A percentile compares a stretch with the other conserved stretches of the same genome.
Conservation (phyloP, 2,888 invertebrate genomes). For the Pristionchus maxplancki region DNA sequence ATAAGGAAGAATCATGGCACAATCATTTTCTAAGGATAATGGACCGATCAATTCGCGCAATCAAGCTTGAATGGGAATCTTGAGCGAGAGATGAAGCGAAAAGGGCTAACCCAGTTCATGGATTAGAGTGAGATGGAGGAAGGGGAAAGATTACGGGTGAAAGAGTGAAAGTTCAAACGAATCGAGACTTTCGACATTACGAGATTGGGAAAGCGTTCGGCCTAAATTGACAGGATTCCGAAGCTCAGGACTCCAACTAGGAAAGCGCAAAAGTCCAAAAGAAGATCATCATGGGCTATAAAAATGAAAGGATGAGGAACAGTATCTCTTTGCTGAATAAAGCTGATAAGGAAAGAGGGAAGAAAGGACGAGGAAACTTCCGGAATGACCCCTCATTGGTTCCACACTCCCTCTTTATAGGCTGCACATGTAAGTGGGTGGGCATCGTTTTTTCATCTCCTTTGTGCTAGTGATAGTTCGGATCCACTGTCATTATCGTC, state of each 20-base stretch:
- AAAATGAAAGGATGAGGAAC: background rate
- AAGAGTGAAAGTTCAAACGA: background rate
- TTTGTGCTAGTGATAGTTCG: background rate
- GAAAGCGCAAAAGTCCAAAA: background rate
- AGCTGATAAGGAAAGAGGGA: background rate
- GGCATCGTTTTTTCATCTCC: background rate
- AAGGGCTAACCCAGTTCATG: constrained; percentile 45
- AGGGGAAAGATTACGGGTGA: background rate
- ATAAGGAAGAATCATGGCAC: background rate
- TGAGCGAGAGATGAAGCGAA: background rate
- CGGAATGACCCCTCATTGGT: background rate
- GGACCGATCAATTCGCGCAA: background rate
- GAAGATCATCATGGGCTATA: background rate
- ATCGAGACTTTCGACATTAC: constrained; percentile 9
- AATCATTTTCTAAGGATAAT: background rate
- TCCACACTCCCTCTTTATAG: constrained; percentile 3
- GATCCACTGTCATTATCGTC: background rate
- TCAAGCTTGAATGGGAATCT: constrained; percentile 6
- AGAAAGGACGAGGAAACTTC: background rate
- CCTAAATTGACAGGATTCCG: background rate
- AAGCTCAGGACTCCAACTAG: background rate
- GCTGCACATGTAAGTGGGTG: background rate
- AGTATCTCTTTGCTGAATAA: background rate
- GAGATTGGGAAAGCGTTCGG: background rate
- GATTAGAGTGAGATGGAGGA: background rate